Evolutionary conservation across 23 tunicate genomes (phyloP), one percentile per base, ranked within the genome.

Genomic region (Ascidia mentula): DNA sequence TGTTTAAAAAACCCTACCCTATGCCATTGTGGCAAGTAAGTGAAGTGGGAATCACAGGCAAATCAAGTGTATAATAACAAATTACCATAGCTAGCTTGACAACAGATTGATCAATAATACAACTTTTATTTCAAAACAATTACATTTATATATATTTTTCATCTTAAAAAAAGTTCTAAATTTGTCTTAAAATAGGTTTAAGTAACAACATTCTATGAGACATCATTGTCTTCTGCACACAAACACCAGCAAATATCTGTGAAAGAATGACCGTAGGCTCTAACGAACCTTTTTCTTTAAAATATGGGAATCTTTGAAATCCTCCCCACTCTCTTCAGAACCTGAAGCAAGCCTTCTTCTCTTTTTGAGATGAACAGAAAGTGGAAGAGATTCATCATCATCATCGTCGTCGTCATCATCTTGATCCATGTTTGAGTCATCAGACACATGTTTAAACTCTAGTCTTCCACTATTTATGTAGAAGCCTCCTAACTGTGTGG

Each of bases 401-500:
- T 77, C 53, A 4, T 74, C 80, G 0, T 59, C 60, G 5, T 74
- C 80, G 0, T 59, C 60, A 35, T 69, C 76, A 77, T 77, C 88
- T 38, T 78, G 81, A 36, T 85, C 95, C 28, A 79, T 26, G 38
- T 79, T 76, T 0, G 89, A 85, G 20, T 85, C 87, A 73, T 86
- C 90, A 46, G 98, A 93, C 37, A 85, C 86, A 69, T 86, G 88
- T 74, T 86, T 80, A 46, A 93, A 93, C 45, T 93, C 89, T 40
- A 93, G 40, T 77, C 80, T 84, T 40, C 98, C 98, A 45, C 79
- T 88, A 77, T 93, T 93, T 53, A 93, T 87, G 82, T 93, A 93
- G 72, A 93, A 93, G 18, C 98, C 98, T 45, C 98, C 98, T 46
- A 83, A 86, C 69, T 88, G 90, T n/a, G 98, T 88, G 8, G 93